Evolutionary conservation across 2,113 vertebrate species (phyloP).

Genomic region (Hypomesus transpacificus): DNA sequence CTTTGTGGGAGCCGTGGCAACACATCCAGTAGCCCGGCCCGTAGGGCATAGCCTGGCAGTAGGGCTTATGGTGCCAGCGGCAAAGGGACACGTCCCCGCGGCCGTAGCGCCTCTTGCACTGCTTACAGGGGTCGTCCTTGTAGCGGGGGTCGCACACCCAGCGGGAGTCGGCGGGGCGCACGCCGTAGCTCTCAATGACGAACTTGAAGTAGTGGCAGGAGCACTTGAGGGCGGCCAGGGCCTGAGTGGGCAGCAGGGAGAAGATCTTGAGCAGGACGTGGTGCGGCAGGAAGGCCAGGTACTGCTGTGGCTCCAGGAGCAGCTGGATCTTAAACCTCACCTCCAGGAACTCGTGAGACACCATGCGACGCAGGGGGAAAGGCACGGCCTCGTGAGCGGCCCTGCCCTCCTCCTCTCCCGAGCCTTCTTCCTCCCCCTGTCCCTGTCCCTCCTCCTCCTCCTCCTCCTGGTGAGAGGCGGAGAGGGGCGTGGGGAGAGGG

Average conservation of each 20-base stretch:
- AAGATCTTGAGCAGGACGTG: constrained; percentile 90
- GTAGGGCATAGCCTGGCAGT: constrained; percentile 89
- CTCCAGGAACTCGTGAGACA: constrained; percentile 85
- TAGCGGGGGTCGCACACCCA: constrained; percentile 96
- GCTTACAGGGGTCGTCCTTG: constrained; percentile 93
- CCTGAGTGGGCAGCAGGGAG: constrained; percentile 81
- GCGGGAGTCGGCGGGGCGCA: constrained; percentile 87
- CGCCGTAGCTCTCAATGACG: constrained; percentile 86
- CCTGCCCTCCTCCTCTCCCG: constrained; percentile 20
- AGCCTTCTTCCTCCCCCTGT: neutral
- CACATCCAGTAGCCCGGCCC: constrained; percentile 98
- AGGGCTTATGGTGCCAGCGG: constrained; percentile 96
- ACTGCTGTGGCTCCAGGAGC: constrained; percentile 89
- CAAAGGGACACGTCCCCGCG: constrained; percentile 91
- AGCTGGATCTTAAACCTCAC: constrained; percentile 88
- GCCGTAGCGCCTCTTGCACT: constrained; percentile 87
- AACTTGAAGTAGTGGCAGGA: constrained; percentile 88
- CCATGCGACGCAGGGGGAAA: constrained; percentile 69
- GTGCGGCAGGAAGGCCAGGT: constrained; percentile 86
- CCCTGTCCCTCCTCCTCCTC: neutral
- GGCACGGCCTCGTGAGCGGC: constrained; percentile 52
- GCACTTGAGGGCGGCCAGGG: constrained; percentile 90
- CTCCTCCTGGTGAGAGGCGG: constrained; percentile 27
- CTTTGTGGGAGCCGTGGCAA: constrained; percentile 83
- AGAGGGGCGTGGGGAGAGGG: neutral